A percentile compares a stretch with the other conserved stretches of the same genome.
Evolutionary conservation across 2,113 vertebrate species (phyloP).

Genomic region (Mixornis gularis): DNA sequence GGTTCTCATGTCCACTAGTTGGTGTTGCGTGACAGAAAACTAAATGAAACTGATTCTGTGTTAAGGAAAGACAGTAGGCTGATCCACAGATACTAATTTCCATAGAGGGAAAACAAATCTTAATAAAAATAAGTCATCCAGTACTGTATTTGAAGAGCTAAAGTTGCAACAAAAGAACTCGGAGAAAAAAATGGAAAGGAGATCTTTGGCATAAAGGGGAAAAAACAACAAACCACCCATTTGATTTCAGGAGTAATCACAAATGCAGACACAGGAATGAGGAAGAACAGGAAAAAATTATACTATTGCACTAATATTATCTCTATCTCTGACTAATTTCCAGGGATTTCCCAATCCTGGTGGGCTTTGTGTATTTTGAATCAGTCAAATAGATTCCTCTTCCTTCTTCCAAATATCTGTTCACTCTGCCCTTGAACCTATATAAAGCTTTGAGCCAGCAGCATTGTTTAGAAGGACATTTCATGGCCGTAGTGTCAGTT

Average conservation of each 20-base stretch:
- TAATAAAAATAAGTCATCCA: not conserved
- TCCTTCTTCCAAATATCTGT: not conserved
- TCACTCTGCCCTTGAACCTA: not conserved
- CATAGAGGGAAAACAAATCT: not conserved
- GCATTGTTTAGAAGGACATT: not conserved
- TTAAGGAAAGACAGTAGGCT: not conserved
- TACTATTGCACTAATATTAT: not conserved
- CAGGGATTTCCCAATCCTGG: not conserved
- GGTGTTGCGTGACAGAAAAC: not conserved
- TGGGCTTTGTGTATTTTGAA: not conserved
- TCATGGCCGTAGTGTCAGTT: not conserved
- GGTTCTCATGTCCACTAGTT: not conserved
- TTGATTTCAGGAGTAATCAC: not conserved
- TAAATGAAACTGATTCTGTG: not conserved
- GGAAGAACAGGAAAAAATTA: not conserved
- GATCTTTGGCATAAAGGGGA: not conserved
- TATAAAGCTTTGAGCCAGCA: not conserved
- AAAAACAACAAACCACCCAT: not conserved
- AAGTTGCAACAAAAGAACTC: not conserved
- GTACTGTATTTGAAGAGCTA: not conserved
- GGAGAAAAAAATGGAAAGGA: not conserved
- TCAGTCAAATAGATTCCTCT: not conserved
- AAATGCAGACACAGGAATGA: not conserved
- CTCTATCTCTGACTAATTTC: not conserved
- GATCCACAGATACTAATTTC: not conserved